A percentile compares a stretch with the other conserved stretches of the same genome.
These are phyloP conservation scores for Parapsyche elsis DNA, from an alignment of 1,140 invertebrate species.

Conservation along the genomic window DNA sequence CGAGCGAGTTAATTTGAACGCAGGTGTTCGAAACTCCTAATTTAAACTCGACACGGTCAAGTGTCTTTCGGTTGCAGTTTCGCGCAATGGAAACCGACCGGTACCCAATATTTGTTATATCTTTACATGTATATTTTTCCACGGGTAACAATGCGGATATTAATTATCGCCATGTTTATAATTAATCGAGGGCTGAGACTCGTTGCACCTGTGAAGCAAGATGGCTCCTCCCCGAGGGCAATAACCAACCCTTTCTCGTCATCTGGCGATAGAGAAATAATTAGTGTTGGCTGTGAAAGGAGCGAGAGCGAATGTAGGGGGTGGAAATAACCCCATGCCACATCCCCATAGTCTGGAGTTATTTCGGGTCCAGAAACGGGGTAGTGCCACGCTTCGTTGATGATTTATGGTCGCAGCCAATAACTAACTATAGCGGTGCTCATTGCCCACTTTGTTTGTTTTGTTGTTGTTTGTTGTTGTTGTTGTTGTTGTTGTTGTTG, in stretches of 20 bases:
- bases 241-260: conserved; percentile 45
- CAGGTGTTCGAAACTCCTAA: conserved; percentile 55
- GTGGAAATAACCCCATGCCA: conserved; percentile 36
- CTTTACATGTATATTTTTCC: too few relatives aligned
- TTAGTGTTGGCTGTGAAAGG: conserved; percentile 45
- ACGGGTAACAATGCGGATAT: not conserved
- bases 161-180: not conserved
- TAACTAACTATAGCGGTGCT: conserved; percentile 27
- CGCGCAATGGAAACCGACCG: not conserved
- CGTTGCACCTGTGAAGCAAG: conserved; percentile 35
- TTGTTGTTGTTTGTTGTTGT: conserved; percentile 10
- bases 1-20: conserved; percentile 54
- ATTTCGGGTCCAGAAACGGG: conserved; percentile 12
- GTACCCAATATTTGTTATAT: not conserved
- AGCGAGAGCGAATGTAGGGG: not conserved
- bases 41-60: conserved; percentile 43
- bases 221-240: conserved; percentile 10
- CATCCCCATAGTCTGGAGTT: conserved; percentile 20
- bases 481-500: conserved; percentile 7
- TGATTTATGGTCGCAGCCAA: conserved; percentile 53
- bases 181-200: not conserved
- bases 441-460: conserved; percentile 36
- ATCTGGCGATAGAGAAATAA: conserved; percentile 56
- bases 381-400: conserved; percentile 48
- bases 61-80: not conserved